These are phyloP conservation scores for Eurosta solidaginis DNA, from an alignment of 1,140 invertebrate genomes.

Conservation along the genomic window DNA sequence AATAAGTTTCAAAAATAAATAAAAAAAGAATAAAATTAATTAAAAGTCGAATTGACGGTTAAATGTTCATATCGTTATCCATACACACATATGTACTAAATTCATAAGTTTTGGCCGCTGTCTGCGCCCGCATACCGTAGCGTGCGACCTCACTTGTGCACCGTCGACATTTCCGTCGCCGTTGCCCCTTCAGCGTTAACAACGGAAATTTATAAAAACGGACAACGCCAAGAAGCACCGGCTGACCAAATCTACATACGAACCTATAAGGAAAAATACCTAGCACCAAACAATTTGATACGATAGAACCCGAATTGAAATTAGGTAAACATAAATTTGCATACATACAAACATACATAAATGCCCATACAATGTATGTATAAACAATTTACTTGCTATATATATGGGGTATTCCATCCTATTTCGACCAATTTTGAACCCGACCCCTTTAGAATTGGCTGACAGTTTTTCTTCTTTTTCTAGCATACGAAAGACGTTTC, in stretches of 20 bases:
- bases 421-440: too few relatives aligned
- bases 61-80: not conserved
- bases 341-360: not conserved
- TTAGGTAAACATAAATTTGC: slow-evolving; percentile 23
- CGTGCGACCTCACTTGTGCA: not conserved
- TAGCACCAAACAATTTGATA: not conserved
- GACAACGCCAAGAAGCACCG: not conserved
- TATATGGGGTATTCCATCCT: too few relatives aligned
- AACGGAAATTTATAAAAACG: not conserved
- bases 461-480: too few relatives aligned
- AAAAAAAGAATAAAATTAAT: not conserved
- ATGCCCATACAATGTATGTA: not conserved
- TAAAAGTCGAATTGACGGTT: not conserved
- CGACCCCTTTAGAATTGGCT: too few relatives aligned
- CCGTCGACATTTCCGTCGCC: not conserved
- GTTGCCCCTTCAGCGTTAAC: not conserved
- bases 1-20: not conserved
- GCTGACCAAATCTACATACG: too few relatives aligned
- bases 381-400: not conserved
- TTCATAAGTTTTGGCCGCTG: not conserved
- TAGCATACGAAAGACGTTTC: too few relatives aligned
- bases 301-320: not conserved
- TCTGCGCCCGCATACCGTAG: slow-evolving; percentile 14
- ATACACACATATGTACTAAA: too few relatives aligned
- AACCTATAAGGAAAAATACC: not conserved